Percentiles rank a stretch among this genome's conserved stretches.
Evolutionary conservation across 2,797 vertebrate genomes (phyloP).

Genomic region (Rhinatrema bivittatum): DNA sequence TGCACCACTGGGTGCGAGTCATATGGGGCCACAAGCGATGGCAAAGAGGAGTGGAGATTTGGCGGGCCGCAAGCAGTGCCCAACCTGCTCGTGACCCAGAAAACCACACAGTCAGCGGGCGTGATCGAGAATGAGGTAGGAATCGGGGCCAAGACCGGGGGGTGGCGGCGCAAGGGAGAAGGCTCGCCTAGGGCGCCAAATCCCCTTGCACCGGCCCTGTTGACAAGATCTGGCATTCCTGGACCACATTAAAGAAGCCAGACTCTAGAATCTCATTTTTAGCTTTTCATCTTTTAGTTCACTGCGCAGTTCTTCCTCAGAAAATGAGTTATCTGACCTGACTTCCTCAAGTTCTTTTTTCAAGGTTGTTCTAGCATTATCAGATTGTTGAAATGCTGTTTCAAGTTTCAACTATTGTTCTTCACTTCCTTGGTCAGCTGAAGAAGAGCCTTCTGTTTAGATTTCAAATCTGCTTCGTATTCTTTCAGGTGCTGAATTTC

Average conservation of each 20-base stretch:
- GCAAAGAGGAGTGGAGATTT: no score
- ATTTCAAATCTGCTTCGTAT: slow-evolving; percentile 13
- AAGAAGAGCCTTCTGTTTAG: slow-evolving; percentile 19
- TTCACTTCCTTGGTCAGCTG: slow-evolving; percentile 24
- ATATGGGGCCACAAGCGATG: no score
- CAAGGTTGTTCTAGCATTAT: slow-evolving; percentile 16
- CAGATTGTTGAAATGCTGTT: slow-evolving; percentile 19
- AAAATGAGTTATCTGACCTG: background rate
- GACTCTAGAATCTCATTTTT: slow-evolving; percentile 30
- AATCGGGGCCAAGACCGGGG: no score
- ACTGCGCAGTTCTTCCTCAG: slow-evolving; percentile 24
- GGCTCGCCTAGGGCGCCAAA: no score
- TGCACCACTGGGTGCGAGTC: no score
- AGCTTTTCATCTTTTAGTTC: slow-evolving; percentile 35
- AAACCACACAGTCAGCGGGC: no score
- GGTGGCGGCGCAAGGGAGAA: no score
- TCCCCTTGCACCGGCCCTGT: no score
- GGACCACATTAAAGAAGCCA: slow-evolving; percentile 17
- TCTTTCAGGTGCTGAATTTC: slow-evolving; percentile 29
- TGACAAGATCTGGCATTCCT: slow-evolving; percentile 33
- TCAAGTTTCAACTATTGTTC: slow-evolving; percentile 29
- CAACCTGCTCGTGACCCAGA: no score
- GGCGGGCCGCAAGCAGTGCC: no score
- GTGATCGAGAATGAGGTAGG: no score
- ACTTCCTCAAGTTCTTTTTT: slow-evolving; percentile 26